Base-by-base conservation (phyloP, 2,888 invertebrate species). In the Flabesymbios commensalis region DNA sequence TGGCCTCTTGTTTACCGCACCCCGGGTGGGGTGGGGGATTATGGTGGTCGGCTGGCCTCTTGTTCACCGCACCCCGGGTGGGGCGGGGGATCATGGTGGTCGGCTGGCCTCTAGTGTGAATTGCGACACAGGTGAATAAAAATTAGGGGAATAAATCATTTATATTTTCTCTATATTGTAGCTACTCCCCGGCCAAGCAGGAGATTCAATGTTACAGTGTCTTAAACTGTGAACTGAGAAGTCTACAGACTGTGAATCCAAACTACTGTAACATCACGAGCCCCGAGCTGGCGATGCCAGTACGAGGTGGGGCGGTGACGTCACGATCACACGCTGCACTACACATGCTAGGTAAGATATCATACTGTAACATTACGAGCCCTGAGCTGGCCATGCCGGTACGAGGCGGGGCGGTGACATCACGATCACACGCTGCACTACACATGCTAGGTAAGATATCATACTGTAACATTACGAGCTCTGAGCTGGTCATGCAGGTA, bases 321-420 rank as follows among this genome's bases (percentile, higher is more conserved):
- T 78, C 92, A 0, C 87, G 94, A 57, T 89, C 91, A 65, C 93
- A 95, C 81, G 91, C 93, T n/a, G 93, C 94, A 0, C 86, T 95
- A 61, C 92, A 95, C 85, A 85, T 96, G 56, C 83, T 96, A 54
- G 93, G 92, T 80, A 62, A 64, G 69, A 61, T 3, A 10, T 45
- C 28, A 5, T 29, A 32, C 22, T 36, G 59, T 32, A 31, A 90
- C 3, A 88, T 93, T 70, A 83, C 94, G 62, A 90, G 89, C 63
- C 90, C 92, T 5, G 92, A 93, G 78, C 81, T 95, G 58, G 89
- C 93, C 0, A 86, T 95, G 56, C 94, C 94, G 0, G 87, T 88
- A 17, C 1, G 87, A 88, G 39, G 83, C 87, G 2, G 73, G 1
- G 74, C 74, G 59, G 61, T 78, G 17, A 63, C 78, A n/a, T 78